Conservation (phyloP, 2,113 vertebrate genomes). For the Sciurus niger region DNA sequence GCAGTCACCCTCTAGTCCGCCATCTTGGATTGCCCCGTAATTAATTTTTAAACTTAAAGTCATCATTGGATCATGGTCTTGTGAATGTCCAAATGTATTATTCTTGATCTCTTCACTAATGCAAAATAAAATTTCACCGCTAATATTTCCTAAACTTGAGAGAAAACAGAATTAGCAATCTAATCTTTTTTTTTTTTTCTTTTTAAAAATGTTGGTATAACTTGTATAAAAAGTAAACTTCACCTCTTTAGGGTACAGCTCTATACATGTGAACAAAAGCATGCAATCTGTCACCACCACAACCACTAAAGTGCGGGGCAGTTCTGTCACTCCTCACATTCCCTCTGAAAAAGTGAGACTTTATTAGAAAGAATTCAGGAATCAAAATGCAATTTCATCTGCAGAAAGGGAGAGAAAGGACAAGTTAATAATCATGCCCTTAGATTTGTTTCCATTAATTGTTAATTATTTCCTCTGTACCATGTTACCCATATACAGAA, state of each 20-base stretch:
- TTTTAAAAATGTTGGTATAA: background rate
- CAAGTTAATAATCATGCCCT: background rate
- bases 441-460: background rate
- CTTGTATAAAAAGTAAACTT: background rate
- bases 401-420: constrained; percentile 61
- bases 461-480: constrained; percentile 17
- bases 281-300: background rate
- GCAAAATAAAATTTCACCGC: background rate
- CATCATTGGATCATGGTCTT: constrained; percentile 68
- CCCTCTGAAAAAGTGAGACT: background rate
- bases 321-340: fast-evolving
- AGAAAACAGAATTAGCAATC: constrained; percentile 17
- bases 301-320: background rate
- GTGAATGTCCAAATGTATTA: background rate
- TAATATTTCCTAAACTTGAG: constrained; percentile 18
- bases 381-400: constrained; percentile 87
- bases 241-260: constrained; percentile 3
- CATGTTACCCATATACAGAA: background rate
- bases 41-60: constrained; percentile 55
- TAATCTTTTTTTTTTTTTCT: background rate
- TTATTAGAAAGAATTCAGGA: constrained; percentile 67
- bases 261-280: background rate
- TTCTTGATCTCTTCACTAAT: background rate
- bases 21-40: background rate
- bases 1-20: too few relatives aligned